Evolutionary conservation across 2,113 vertebrate genomes (phyloP), one percentile per base, ranked within the genome.

Genomic region (Tringa solitaria): DNA sequence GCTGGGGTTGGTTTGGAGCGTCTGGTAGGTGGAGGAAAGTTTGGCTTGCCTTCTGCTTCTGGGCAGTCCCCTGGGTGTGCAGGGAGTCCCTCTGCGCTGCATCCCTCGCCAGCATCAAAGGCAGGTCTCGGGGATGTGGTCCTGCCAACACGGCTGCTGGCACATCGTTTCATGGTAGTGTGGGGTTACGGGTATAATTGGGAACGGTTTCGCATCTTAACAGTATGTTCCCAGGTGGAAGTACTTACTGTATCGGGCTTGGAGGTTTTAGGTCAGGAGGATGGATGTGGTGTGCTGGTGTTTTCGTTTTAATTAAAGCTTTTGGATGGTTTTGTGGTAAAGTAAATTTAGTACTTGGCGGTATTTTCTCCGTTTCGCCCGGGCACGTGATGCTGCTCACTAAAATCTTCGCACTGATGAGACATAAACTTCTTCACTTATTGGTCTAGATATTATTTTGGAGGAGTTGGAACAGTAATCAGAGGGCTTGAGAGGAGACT

Each of bases 31-130:
- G 73, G 63, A 56, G 69, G 15, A 37, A 57, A 35, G 7, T 54
- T 80, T 8, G 46, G 14, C 5, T 60, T 3, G 16, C 2, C 4
- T 37, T 4, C 24, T 45, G 69, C 19, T 39, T 19, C 20, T 4
- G 6, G 61, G 48, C 43, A 14, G 32, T 10, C 11, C 46, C 6
- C 26, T 5, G 35, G 3, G 4, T 30, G 2, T 3, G 18, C 10
- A 9, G 41, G 67, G 30, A 9, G 17, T 8, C 46, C 8, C 27
- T 3, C 26, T 12, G 60, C 45, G 8, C 30, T 2, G 3, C 46
- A 1, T 28, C 10, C 2, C 17, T 33, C 4, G 0, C 0, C 41
- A 15, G 0, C 32, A 5, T 11, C n/a, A 0, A 8, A 5, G 57
- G 59, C 37, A 17, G 78, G 50, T 3, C 19, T 3, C 22, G n/a